These are phyloP conservation scores for Orussus abietinus DNA, from an alignment of 1,140 invertebrate genomes.

Conservation along the genomic window DNA sequence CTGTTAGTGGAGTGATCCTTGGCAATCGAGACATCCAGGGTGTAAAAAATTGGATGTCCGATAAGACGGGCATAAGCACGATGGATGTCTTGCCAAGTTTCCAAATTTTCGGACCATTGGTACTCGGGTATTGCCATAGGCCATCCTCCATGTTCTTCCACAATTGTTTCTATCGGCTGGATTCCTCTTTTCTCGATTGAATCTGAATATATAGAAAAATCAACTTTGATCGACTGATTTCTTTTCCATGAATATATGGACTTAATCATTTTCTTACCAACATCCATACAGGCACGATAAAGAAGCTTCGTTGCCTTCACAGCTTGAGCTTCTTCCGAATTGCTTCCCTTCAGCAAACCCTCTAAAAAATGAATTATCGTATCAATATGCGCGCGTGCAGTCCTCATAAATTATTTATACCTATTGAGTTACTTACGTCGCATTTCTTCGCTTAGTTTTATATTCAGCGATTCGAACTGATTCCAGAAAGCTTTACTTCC, in stretches of 20 bases:
- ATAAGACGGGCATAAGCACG: background rate
- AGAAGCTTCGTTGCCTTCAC: background rate
- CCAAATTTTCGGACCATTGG: background rate
- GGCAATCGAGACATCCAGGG: background rate
- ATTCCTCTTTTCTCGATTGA: background rate
- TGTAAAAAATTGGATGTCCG: background rate
- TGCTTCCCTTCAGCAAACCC: background rate
- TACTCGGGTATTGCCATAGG: background rate
- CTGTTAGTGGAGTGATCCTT: too few relatives aligned
- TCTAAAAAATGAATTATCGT: background rate
- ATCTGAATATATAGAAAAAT: background rate
- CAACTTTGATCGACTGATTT: background rate
- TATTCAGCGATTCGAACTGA: background rate
- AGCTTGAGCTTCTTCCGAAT: background rate
- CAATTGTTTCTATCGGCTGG: background rate
- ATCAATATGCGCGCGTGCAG: background rate
- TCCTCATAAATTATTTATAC: background rate
- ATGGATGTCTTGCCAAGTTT: background rate
- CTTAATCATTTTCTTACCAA: background rate
- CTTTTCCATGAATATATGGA: background rate
- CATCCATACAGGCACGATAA: background rate
- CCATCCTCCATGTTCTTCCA: background rate
- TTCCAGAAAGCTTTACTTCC: background rate
- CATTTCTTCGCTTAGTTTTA: background rate
- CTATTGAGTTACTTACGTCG: background rate